Evolutionary conservation across 2,797 vertebrate genomes (phyloP).

Genomic region (Pelobates cultripes): DNA sequence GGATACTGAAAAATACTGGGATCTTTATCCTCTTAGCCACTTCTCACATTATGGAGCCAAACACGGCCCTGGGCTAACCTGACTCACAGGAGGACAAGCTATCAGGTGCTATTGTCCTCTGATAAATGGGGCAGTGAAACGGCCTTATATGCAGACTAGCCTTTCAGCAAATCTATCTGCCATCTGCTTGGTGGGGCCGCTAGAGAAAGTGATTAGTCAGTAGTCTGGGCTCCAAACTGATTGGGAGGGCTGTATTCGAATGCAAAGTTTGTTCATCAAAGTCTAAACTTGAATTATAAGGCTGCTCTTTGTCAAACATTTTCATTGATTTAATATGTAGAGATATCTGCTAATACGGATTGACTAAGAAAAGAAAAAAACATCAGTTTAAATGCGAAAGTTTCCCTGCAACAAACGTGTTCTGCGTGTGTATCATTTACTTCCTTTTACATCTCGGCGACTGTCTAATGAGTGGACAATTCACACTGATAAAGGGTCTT

Average conservation of each 20-base stretch:
- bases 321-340: too few species aligned
- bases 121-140: constrained; percentile 20
- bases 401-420: too few species aligned
- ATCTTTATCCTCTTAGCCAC: too few species aligned
- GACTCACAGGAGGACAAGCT: background rate
- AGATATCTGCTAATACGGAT: too few species aligned
- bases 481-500: too few species aligned
- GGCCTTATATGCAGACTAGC: constrained; percentile 11
- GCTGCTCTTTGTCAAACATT: too few species aligned
- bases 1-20: background rate
- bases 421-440: too few species aligned
- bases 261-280: background rate
- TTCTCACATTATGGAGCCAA: constrained; percentile 26
- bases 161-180: constrained; percentile 18
- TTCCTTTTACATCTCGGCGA: too few species aligned
- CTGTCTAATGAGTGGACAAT: too few species aligned
- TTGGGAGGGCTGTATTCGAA: background rate
- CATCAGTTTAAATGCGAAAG: too few species aligned
- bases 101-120: constrained; percentile 37
- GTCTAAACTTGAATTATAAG: too few species aligned
- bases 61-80: constrained; percentile 25
- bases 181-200: constrained; percentile 27
- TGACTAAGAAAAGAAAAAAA: too few species aligned
- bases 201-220: background rate
- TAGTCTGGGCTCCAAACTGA: background rate